Conservation (phyloP, 1,140 invertebrate species). For the Drosophila arawakana region DNA sequence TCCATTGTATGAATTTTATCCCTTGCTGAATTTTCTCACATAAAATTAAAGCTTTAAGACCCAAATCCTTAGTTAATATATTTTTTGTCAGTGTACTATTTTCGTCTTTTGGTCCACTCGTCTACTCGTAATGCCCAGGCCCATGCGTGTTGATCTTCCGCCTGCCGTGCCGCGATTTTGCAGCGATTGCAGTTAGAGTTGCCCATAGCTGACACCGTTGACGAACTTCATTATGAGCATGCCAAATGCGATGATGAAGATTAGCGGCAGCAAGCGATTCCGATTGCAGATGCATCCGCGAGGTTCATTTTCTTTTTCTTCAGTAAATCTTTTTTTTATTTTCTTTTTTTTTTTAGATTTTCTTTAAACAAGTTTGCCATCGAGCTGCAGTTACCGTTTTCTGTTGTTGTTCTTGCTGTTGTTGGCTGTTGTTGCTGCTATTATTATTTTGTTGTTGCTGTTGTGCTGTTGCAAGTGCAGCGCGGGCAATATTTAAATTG, state of each 20-base stretch:
- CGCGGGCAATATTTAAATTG: conserved; percentile 79
- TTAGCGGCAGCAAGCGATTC: conserved; percentile 73
- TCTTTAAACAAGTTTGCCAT: conserved; percentile 63
- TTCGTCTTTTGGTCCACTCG: neutral
- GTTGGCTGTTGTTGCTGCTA: conserved; percentile 8
- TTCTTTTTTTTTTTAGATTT: too few species aligned
- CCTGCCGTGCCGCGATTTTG: conserved; percentile 26
- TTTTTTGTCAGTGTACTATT: too few species aligned
- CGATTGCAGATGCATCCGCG: conserved; percentile 77
- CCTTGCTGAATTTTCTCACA: too few species aligned
- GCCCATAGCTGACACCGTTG: conserved; percentile 80
- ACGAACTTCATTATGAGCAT: conserved; percentile 71
- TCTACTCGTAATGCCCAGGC: conserved; percentile 67
- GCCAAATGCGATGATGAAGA: conserved; percentile 67
- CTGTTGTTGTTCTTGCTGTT: conserved; percentile 23
- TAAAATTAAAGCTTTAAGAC: too few species aligned
- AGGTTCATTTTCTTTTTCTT: neutral
- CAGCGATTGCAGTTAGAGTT: conserved; percentile 63
- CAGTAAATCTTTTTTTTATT: neutral
- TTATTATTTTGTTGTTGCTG: conserved; percentile 5
- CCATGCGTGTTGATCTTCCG: conserved; percentile 78
- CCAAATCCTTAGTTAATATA: too few species aligned
- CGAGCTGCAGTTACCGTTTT: conserved; percentile 33
- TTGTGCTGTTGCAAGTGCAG: conserved; percentile 76
- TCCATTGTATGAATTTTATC: too few species aligned